A percentile compares a stretch with the other conserved stretches of the same genome.
These are phyloP conservation scores for Trissolcus basalis DNA, from an alignment of 1,140 invertebrate species.

Conservation along the genomic window DNA sequence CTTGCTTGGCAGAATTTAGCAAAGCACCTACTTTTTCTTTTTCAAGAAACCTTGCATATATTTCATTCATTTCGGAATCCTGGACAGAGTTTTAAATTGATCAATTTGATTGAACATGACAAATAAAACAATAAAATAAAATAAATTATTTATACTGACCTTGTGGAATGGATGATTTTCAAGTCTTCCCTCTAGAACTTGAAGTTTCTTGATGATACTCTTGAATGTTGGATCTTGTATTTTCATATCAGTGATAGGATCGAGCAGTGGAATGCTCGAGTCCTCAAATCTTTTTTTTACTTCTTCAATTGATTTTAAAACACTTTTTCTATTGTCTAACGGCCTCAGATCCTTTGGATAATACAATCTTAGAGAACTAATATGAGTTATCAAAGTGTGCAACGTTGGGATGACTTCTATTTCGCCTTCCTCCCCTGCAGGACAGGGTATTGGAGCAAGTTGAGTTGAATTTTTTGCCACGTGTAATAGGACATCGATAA, in stretches of 20 bases:
- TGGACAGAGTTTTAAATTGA: conserved; percentile 78
- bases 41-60: conserved; percentile 85
- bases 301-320: conserved; percentile 92
- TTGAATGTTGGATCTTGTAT: conserved; percentile 90
- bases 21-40: conserved; percentile 82
- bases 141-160: conserved; percentile 69
- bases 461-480: conserved; percentile 80
- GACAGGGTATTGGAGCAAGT: conserved; percentile 80
- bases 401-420: conserved; percentile 93
- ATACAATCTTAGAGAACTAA: conserved; percentile 93
- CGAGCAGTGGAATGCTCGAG: conserved; percentile 89
- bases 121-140: no score
- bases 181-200: conserved; percentile 87
- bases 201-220: conserved; percentile 88
- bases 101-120: neutral
- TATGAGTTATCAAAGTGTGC: conserved; percentile 87
- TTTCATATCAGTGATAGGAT: conserved; percentile 97
- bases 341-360: conserved; percentile 92
- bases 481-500: conserved; percentile 90
- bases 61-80: conserved; percentile 82
- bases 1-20: conserved; percentile 81
- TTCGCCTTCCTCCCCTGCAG: conserved; percentile 83
- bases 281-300: conserved; percentile 90
- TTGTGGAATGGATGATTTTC: conserved; percentile 90
- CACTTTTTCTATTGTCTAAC: conserved; percentile 87